phyloP scores from a whole-genome alignment of 2,888 invertebrate species.

The Autographa gamma region DNA sequence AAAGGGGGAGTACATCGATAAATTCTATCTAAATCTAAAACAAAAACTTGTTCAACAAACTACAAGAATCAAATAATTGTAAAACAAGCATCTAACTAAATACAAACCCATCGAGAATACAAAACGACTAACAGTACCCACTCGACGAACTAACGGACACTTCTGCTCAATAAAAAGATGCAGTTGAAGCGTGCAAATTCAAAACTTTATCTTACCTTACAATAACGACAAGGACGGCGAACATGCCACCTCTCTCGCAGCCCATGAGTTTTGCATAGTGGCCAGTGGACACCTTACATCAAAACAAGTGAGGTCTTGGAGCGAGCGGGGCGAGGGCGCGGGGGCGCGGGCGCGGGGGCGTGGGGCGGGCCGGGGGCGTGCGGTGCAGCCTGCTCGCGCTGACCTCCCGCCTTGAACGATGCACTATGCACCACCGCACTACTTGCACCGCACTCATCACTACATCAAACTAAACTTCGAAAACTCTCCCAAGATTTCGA shows the following conservation, averaged over 20 bases:
- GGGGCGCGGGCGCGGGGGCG: constrained; percentile 66
- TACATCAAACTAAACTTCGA: constrained; percentile 11
- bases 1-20: no score
- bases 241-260: constrained; percentile 67
- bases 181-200: constrained; percentile 59
- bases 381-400: constrained; percentile 77
- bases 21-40: not conserved
- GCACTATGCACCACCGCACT: constrained; percentile 55
- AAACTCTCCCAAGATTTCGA: not conserved
- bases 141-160: constrained; percentile 44
- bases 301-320: constrained; percentile 83
- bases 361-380: constrained; percentile 83
- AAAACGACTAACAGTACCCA: constrained; percentile 22
- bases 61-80: constrained; percentile 2
- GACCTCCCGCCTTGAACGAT: constrained; percentile 76
- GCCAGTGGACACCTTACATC: constrained; percentile 86
- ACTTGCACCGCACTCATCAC: constrained; percentile 39
- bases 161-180: constrained; percentile 54
- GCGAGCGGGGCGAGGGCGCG: constrained; percentile 55
- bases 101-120: constrained; percentile 15
- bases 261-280: constrained; percentile 82
- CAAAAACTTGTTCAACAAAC: not conserved
- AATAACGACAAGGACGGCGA: constrained; percentile 69
- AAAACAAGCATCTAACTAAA: not conserved
- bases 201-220: constrained; percentile 66